Base-by-base conservation (phyloP, 2,888 invertebrate genomes). In the Buathra laborator region DNA sequence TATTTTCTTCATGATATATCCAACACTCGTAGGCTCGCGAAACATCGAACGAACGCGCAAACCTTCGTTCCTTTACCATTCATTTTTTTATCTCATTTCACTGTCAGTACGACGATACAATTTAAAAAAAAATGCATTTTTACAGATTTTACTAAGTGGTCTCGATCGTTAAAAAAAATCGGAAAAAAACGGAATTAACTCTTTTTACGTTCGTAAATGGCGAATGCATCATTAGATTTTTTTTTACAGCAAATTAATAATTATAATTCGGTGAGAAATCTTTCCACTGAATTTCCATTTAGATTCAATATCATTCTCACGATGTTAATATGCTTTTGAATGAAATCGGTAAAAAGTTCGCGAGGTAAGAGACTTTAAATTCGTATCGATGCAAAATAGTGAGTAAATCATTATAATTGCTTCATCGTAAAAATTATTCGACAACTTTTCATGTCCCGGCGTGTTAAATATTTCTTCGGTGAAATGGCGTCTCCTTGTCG, bases 1-100 rank as follows among this genome's bases (percentile, higher is more conserved):
- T 94, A 37, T 92, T 89, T 77, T 37, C 72, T 79, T 78, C 66
- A n/a, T 64, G 29, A 80, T 51, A 75, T 66, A 48, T 78, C 62
- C 78, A 56, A 84, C 81, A 79, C 78, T 94, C 86, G 94, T 92
- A 88, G 93, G 1, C 94, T 80, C 92, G 93, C 46, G 46, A 62
- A 74, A 6, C 44, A n/a, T 43, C 32, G 62, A 56, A 59, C 29
- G 5, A 5, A 62, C 29, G 62, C 62, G 62, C 32, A 62, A 62
- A 29, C 32, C 2, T n/a, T 62, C 32, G n/a, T 12, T n/a, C 32
- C 29, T 62, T 14, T 62, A 2, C 24, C 56, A 56, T 56, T 56
- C 9, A 19, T 56, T 56, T 56, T 56, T 56, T 24, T 12, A 19
- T 9, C 37, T 37, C 37, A 7, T 37, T 37, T 7, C 37, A 56